Base-by-base conservation (phyloP, 2,797 vertebrate genomes). In the Platalea minor region DNA sequence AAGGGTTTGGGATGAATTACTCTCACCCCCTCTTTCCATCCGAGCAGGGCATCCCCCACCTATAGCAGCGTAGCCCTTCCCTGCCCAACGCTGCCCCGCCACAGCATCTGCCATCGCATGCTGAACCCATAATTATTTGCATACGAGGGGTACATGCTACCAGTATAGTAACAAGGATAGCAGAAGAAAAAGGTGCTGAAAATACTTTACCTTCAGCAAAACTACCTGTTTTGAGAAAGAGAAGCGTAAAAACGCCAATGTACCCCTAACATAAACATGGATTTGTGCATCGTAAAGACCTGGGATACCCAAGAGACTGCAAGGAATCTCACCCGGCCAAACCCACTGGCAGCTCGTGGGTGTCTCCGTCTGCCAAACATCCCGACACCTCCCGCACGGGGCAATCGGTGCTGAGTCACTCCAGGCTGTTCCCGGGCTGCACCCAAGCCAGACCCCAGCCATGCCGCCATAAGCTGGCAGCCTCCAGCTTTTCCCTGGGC, bases 371-470 rank as follows among this genome's bases (percentile, higher is more conserved):
- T 85, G 93, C 37, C 67, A 50, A 46, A 25, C 59, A 67, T 53
- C 75, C 83, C 21, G 8, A 35, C 19, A 37, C 46, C 60, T 76
- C 43, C 10, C 0, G 0, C 21, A 33, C 0, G 5, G 46, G 68
- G 85, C 70, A 23, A 21, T 48, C 13, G 0, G 37, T 17, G 88
- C 81, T 21, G 23, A 74, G 33, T 86, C 81, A 80, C 81, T 45
- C n/a, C 86, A 15, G 72, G 64, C 33, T 57, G 63, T 68, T 74
- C 82, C 85, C 3, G 2, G 92, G 92, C 63, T 76, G 74, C 2
- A 21, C 64, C 70, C 75, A 50, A 94, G 89, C 48, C 2, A 0
- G 86, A 84, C 31, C 61, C 50, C 6, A 3, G 56, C 86, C 0
- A 5, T 16, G 79, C 18, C 4, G 5, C 63, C 0, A 0, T 0